These are phyloP conservation scores for Columbina picui DNA, from an alignment of 2,113 vertebrate species.

Conservation along the genomic window DNA sequence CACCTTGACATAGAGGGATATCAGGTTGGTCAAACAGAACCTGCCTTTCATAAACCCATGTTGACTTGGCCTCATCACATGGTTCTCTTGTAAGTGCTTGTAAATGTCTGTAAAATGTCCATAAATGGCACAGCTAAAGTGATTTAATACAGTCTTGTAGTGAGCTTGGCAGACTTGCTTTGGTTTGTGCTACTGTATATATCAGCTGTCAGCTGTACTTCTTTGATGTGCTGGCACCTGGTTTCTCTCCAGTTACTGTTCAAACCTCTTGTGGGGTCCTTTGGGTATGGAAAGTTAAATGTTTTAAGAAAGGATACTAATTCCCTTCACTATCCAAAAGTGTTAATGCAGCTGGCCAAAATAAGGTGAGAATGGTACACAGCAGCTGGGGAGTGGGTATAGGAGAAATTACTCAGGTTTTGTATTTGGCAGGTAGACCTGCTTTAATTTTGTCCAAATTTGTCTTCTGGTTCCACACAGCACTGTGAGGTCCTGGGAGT, in stretches of 20 bases:
- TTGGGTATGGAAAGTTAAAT: neutral
- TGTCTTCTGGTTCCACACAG: neutral
- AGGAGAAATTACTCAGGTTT: neutral
- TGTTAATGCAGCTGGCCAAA: neutral
- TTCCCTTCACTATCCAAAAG: neutral
- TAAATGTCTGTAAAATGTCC: too few relatives aligned
- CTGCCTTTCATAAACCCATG: too few relatives aligned
- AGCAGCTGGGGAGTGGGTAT: neutral
- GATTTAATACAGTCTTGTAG: neutral
- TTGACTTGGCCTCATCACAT: too few relatives aligned
- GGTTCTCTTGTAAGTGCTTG: too few relatives aligned
- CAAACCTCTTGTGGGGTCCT: neutral
- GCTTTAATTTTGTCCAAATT: neutral
- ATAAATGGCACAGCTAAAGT: neutral
- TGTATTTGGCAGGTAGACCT: neutral
- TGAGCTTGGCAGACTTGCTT: neutral
- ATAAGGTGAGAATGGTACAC: neutral
- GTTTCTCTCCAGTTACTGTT: neutral
- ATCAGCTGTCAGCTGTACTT: neutral
- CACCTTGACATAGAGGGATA: too few relatives aligned
- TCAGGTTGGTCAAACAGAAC: too few relatives aligned
- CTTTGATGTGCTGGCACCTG: neutral
- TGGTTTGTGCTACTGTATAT: neutral
- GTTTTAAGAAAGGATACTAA: neutral
- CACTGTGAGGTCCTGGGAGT: accelerated